These are phyloP conservation scores for Nomada flava DNA, from an alignment of 2,888 invertebrate genomes.

Conservation along the genomic window DNA sequence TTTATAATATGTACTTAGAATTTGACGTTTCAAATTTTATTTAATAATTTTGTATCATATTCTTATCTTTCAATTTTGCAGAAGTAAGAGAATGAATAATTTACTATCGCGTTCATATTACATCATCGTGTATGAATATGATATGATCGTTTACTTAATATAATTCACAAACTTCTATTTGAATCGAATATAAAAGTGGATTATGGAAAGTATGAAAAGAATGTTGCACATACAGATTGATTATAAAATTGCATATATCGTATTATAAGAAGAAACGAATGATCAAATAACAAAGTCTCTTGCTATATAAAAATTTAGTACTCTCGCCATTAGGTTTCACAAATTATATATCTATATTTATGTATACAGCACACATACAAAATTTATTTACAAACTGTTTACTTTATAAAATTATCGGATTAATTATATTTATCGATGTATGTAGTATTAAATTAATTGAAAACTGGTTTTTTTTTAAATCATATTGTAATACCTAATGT, in stretches of 20 bases:
- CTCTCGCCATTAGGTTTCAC: neutral
- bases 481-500: neutral
- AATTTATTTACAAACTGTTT: conserved; percentile 17
- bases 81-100: neutral
- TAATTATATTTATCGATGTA: conserved; percentile 3
- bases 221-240: neutral
- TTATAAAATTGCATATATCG: neutral
- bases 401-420: neutral
- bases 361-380: conserved; percentile 20
- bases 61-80: conserved; percentile 2
- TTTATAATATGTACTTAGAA: neutral
- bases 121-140: neutral
- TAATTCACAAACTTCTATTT: conserved; percentile 14
- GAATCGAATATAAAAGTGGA: neutral
- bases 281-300: too few species aligned
- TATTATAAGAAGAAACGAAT: neutral
- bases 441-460: neutral
- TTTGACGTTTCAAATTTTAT: neutral
- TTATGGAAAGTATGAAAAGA: neutral
- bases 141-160: neutral
- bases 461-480: neutral
- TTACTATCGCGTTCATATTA: neutral
- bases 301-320: neutral
- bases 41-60: neutral
- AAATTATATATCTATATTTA: conserved; percentile 14